Evolutionary conservation across 2,797 vertebrate species (phyloP), one percentile per base, ranked within the genome.

Genomic region (Melanotaenia nigrans): DNA sequence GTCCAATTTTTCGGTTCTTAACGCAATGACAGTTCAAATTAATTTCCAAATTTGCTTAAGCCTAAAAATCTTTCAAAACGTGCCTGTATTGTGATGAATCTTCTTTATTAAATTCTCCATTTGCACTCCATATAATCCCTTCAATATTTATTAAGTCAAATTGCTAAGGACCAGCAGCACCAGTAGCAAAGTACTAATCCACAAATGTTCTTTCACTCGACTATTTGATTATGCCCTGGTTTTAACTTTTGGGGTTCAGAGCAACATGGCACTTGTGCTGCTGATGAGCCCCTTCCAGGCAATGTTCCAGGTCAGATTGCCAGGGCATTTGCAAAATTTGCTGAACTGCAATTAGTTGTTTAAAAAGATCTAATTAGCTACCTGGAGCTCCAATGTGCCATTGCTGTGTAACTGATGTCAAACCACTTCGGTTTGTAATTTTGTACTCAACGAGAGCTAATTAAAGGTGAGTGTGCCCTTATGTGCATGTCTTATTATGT

Each of bases 391-490:
- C 1, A 0, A 57, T 59, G 57, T 79, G 77, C 66, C 61, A 40
- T 73, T 5, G 53, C 68, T 61, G 25, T 66, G 75, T 81, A 81
- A 83, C 77, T 86, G 84, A 88, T 86, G 61, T 68, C 73, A 82
- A 66, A 86, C 56, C 64, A 62, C 75, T 75, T 81, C 42, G 74
- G 66, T 33, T 75, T 0, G 51, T 83, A 86, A 89, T 88, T 86
- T 79, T 77, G 69, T 70, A 61, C 88, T 87, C 82, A 82, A 79
- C 75, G 75, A 71, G 76, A 81, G 57, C 81, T 88, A 80, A 87
- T 89, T 77, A 83, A 79, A 79, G 79, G 71, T 77, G 80, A 86
- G 84, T 74, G 56, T 53, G 68, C 38, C 67, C 60, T 73, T 78
- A 53, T 73, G 63, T 58, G 59, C 49, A 33, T 61, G 64, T 71